Conservation (phyloP, 2,113 vertebrate genomes). For the Erythrolamprus reginae region DNA sequence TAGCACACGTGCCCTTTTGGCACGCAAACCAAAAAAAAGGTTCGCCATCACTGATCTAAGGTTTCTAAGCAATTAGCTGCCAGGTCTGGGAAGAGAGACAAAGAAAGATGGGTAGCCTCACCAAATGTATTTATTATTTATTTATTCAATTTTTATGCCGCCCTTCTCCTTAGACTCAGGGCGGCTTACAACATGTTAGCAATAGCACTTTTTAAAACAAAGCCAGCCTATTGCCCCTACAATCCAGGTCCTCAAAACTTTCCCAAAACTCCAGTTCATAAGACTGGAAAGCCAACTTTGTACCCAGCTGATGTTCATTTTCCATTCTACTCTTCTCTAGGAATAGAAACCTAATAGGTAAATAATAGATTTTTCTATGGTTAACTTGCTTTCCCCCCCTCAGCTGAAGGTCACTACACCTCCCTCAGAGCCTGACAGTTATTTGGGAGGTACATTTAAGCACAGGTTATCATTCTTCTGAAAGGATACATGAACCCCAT, state of each 20-base stretch:
- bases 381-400: not conserved
- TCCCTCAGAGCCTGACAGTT: not conserved
- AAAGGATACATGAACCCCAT: not conserved
- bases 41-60: not conserved
- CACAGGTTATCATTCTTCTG: not conserved
- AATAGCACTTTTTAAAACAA: too few relatives aligned
- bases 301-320: not conserved
- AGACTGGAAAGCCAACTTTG: not conserved
- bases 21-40: too few relatives aligned
- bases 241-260: too few relatives aligned
- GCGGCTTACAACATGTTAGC: too few relatives aligned
- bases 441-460: not conserved
- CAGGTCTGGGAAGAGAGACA: not conserved
- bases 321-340: not conserved
- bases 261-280: not conserved
- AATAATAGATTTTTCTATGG: not conserved
- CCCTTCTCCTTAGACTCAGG: too few relatives aligned
- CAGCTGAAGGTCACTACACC: not conserved
- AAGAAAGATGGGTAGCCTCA: not conserved
- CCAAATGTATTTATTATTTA: too few relatives aligned
- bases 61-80: not conserved
- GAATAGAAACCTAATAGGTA: not conserved
- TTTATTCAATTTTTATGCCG: too few relatives aligned
- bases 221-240: too few relatives aligned
- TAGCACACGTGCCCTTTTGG: too few relatives aligned